Conservation (phyloP, 2,797 vertebrate species). For the Rachycentron canadum region DNA sequence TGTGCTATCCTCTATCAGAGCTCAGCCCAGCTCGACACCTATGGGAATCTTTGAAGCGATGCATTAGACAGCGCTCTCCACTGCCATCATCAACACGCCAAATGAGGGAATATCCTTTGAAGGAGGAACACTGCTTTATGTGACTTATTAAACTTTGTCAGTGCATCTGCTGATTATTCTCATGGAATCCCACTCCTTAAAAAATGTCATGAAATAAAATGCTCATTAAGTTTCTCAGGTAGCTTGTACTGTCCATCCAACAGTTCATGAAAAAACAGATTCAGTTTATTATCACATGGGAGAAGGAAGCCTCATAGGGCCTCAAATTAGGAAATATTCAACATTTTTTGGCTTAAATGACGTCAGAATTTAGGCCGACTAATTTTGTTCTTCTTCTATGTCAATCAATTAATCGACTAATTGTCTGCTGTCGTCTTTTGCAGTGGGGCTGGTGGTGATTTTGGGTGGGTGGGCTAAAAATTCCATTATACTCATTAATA, state of each 20-base stretch:
- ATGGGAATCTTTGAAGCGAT: neutral
- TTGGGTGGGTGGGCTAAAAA: too few relatives aligned
- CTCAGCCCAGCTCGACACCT: neutral
- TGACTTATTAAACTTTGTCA: neutral
- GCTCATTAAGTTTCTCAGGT: neutral
- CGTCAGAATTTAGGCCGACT: neutral
- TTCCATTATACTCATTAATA: too few relatives aligned
- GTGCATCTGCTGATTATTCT: neutral
- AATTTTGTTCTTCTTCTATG: neutral
- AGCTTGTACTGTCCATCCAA: too few relatives aligned
- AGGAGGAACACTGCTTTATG: neutral
- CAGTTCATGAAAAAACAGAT: neutral
- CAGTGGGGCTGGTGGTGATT: too few relatives aligned
- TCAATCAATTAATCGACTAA: neutral
- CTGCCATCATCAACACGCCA: neutral
- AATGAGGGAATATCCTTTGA: neutral
- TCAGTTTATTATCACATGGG: neutral
- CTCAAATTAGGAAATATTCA: neutral
- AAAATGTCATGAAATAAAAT: neutral
- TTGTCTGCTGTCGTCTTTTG: neutral
- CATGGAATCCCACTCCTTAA: neutral
- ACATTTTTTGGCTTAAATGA: neutral
- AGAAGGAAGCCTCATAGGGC: neutral
- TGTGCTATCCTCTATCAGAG: too few relatives aligned
- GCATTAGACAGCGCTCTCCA: neutral